A percentile compares a stretch with the other conserved stretches of the same genome.
These are phyloP conservation scores for Glandiceps talaboti DNA, from an alignment of 53 echinoderm and acorn worm species.

Conservation along the genomic window DNA sequence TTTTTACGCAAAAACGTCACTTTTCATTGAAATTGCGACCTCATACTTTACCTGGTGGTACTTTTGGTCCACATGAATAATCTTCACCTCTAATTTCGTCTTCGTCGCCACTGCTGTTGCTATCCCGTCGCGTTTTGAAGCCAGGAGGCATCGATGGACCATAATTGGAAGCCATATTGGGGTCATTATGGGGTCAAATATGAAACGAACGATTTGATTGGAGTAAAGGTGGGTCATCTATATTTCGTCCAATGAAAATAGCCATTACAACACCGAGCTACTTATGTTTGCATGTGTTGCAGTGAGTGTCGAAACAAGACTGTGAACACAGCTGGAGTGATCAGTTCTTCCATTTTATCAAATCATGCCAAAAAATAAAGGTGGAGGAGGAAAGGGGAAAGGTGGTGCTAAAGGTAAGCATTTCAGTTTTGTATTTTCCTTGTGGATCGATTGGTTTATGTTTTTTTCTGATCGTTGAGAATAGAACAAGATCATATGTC, in stretches of 20 bases:
- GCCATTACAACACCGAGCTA: background rate
- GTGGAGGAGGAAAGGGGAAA: constrained; percentile 34
- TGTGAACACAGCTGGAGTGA: no score
- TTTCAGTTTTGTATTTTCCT: background rate
- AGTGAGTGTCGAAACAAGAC: no score
- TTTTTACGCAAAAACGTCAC: no score
- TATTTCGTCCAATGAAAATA: background rate
- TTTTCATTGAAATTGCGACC: no score
- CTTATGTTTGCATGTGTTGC: background rate
- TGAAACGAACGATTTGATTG: background rate
- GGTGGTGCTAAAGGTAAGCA: constrained; percentile 27
- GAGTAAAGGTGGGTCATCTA: background rate
- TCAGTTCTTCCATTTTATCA: no score
- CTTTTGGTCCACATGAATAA: background rate
- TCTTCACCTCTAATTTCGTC: constrained; percentile 7
- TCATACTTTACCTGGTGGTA: background rate
- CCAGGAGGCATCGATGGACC: constrained; percentile 27
- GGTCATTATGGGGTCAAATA: background rate
- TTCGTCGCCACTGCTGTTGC: constrained; percentile 7
- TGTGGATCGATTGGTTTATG: no score
- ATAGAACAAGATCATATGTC: no score
- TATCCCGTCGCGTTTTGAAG: constrained; percentile 6
- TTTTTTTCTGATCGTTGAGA: no score
- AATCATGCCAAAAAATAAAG: constrained; percentile 74
- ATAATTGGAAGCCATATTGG: constrained; percentile 3